A percentile compares a stretch with the other conserved stretches of the same genome.
phyloP scores from a whole-genome alignment of 1,140 invertebrate genomes.

The Drosophila auraria region DNA sequence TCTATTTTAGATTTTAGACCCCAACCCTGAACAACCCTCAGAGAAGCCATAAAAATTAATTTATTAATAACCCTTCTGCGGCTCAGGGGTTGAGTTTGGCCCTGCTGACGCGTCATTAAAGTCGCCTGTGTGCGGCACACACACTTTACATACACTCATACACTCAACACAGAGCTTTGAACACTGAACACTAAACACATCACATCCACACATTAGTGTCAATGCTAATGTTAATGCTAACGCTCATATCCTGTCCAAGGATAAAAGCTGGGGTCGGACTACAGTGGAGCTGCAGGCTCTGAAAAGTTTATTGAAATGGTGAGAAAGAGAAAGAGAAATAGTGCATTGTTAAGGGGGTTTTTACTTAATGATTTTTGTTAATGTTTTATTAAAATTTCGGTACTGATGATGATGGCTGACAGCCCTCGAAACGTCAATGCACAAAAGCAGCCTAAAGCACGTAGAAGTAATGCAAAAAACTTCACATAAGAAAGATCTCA shows the following conservation, averaged over 20 bases:
- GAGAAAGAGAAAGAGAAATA: too few relatives aligned
- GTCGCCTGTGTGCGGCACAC: slow-evolving; percentile 60
- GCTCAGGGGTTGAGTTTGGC: slow-evolving; percentile 12
- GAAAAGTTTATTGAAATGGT: not conserved
- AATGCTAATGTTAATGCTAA: slow-evolving; percentile 66
- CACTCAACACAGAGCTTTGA: not conserved
- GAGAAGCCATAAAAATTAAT: slow-evolving; percentile 65
- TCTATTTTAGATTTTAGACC: slow-evolving; percentile 37
- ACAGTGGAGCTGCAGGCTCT: slow-evolving; percentile 9
- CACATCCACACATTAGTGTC: slow-evolving; percentile 52
- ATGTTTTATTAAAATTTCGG: too few relatives aligned
- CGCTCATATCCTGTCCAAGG: slow-evolving; percentile 59
- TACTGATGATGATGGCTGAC: too few relatives aligned
- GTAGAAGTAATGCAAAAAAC: too few relatives aligned
- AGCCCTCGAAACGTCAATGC: too few relatives aligned
- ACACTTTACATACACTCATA: not conserved
- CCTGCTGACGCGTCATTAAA: slow-evolving; percentile 60
- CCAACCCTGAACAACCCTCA: not conserved
- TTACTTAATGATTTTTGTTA: too few relatives aligned
- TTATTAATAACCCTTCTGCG: slow-evolving; percentile 77
- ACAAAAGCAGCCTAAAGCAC: too few relatives aligned
- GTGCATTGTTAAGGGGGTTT: not conserved
- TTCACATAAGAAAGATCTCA: too few relatives aligned
- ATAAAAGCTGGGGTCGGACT: slow-evolving; percentile 1
- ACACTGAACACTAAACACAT: slow-evolving; percentile 20